Evolutionary conservation across 2,113 vertebrate genomes (phyloP).

Genomic region (Gymnocephalus cernua): DNA sequence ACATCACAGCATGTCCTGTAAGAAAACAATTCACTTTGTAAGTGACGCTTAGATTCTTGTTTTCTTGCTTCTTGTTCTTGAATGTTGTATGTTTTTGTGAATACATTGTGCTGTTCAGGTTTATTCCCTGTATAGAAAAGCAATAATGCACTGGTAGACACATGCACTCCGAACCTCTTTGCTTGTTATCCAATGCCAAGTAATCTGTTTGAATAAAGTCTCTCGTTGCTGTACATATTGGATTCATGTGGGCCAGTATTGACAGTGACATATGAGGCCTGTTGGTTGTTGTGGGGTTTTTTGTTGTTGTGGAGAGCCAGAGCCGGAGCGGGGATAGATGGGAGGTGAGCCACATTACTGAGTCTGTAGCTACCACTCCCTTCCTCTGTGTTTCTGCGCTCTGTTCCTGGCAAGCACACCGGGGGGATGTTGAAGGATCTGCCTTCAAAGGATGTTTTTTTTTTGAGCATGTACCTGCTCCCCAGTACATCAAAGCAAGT

Average conservation of each 20-base stretch:
- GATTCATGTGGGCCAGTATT: slow-evolving; percentile 53
- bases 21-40: slow-evolving; percentile 34
- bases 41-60: slow-evolving; percentile 22
- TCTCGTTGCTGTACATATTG: slow-evolving; percentile 59
- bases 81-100: slow-evolving; percentile 5
- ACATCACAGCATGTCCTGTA: slow-evolving; percentile 21
- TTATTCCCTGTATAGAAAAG: slow-evolving; percentile 24
- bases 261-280: slow-evolving; percentile 71
- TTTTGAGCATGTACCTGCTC: slow-evolving; percentile 39
- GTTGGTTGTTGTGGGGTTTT: neutral
- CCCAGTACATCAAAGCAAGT: slow-evolving; percentile 53
- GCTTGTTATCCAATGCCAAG: slow-evolving; percentile 66
- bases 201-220: slow-evolving; percentile 60
- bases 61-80: slow-evolving; percentile 12
- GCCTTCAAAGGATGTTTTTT: slow-evolving; percentile 63
- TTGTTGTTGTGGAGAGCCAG: neutral
- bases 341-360: slow-evolving; percentile 34
- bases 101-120: slow-evolving; percentile 9
- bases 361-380: slow-evolving; percentile 36
- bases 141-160: neutral
- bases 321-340: slow-evolving; percentile 13
- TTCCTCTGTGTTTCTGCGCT: slow-evolving; percentile 37
- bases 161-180: slow-evolving; percentile 21
- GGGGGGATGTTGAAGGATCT: slow-evolving; percentile 42
- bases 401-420: slow-evolving; percentile 41